Base-by-base conservation (phyloP, 2,113 vertebrate genomes). In the Neodontobutis hainanensis region DNA sequence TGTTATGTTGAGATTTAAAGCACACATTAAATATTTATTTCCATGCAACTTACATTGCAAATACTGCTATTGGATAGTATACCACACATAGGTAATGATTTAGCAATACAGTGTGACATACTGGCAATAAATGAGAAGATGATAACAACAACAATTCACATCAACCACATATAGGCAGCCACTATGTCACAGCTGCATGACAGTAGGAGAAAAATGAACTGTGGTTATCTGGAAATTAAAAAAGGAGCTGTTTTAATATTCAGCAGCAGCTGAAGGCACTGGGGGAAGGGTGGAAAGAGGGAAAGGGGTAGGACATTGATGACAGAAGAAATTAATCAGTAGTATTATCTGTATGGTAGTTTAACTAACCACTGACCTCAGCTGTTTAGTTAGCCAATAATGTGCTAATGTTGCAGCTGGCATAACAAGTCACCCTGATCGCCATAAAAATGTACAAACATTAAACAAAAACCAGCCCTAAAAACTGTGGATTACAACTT, bases 1-100 rank as follows among this genome's bases (percentile, higher is more conserved):
- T 15, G 7, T 42, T 34, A 34, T 64, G 15, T 1, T 94, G 94
- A 91, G 88, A 94, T 96, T 95, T 95, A 90, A 91, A 89, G 62
- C 70, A 58, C 35, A 38, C 52, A 55, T 55, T 36, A 12, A 36
- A 55, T 55, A 55, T 15, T 8, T 27, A n/a, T 55, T 55, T 36
- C n/a, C 35, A 55, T 38, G 52, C n/a, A 34, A 55, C 15, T 55
- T 64, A 81, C 91, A 92, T 85, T 86, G 84, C 80, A 68, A 84
- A 86, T 80, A 76, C 64, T 70, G 77, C 77, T 81, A 82, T 80
- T 82, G 67, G 40, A 62, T 76, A 65, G 78, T 61, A 53, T 19
- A 49, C 45, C 75, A 73, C 71, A 67, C 60, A 63, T 56, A 65
- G 71, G 66, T 80, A 80, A 85, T 87, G 80, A 83, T 82, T 86